These are phyloP conservation scores for Sylvia atricapilla DNA, from an alignment of 2,113 vertebrate genomes.

Conservation along the genomic window DNA sequence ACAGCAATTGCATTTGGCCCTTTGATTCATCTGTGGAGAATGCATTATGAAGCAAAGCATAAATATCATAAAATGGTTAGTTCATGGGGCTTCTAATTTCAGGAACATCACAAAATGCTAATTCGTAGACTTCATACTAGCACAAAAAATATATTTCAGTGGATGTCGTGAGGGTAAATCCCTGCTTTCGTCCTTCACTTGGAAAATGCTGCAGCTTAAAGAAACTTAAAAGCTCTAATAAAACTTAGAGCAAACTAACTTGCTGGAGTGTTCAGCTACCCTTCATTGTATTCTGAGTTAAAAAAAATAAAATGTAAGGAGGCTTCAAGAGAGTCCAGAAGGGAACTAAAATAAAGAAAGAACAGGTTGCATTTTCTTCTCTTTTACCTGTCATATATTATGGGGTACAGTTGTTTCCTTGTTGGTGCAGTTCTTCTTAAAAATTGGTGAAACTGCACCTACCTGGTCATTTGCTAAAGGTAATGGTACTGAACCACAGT, in stretches of 20 bases:
- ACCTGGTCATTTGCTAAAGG: not conserved
- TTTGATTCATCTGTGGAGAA: constrained; percentile 80
- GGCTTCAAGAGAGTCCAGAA: not conserved
- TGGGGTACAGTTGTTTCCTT: not conserved
- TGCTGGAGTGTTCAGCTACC: not conserved
- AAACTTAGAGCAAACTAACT: constrained; percentile 39
- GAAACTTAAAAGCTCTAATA: constrained; percentile 64
- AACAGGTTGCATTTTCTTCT: not conserved
- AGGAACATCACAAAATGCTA: constrained; percentile 74
- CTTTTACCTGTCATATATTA: not conserved
- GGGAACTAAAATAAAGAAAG: not conserved
- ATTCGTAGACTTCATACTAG: constrained; percentile 68
- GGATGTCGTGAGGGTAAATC: constrained; percentile 54
- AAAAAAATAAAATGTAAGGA: not conserved
- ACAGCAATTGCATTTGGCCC: constrained; percentile 74
- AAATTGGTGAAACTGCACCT: not conserved
- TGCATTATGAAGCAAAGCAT: constrained; percentile 79
- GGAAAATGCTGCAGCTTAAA: constrained; percentile 55
- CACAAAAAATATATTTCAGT: constrained; percentile 60
- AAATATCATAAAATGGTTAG: constrained; percentile 77
- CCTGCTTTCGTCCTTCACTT: constrained; percentile 46
- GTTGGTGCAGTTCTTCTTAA: not conserved
- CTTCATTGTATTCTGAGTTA: not conserved
- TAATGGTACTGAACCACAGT: not conserved
- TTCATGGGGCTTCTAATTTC: constrained; percentile 80